Evolutionary conservation across 2,888 invertebrate genomes (phyloP).

Genomic region (Theretra japonica): DNA sequence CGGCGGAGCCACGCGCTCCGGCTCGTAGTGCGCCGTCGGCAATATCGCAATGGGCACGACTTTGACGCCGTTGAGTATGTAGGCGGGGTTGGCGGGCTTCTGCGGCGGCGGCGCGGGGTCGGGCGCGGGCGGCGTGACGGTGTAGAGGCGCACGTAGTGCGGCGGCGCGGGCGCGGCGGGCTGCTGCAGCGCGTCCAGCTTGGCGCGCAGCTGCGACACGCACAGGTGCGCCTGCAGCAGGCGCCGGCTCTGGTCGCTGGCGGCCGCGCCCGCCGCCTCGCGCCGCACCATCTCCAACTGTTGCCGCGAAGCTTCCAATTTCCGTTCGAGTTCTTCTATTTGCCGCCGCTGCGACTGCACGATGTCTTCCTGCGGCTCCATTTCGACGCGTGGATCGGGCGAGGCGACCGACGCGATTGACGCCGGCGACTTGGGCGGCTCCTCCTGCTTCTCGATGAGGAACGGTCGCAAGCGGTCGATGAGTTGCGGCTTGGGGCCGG

Average conservation of each 20-base stretch:
- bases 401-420: slow-evolving; percentile 58
- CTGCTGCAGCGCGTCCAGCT: slow-evolving; percentile 86
- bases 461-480: slow-evolving; percentile 95
- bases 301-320: slow-evolving; percentile 90
- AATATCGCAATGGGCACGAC: slow-evolving; percentile 80
- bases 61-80: slow-evolving; percentile 87
- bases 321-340: slow-evolving; percentile 94
- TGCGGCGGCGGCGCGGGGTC: slow-evolving; percentile 53
- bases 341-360: slow-evolving; percentile 92
- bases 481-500: slow-evolving; percentile 97
- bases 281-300: slow-evolving; percentile 89
- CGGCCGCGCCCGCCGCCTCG: slow-evolving; percentile 81
- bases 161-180: slow-evolving; percentile 59
- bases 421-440: slow-evolving; percentile 75
- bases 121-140: slow-evolving; percentile 77
- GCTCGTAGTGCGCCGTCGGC: slow-evolving; percentile 75
- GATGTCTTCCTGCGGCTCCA: slow-evolving; percentile 87
- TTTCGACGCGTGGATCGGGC: slow-evolving; percentile 64
- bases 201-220: slow-evolving; percentile 84
- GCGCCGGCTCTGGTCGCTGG: slow-evolving; percentile 75
- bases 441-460: slow-evolving; percentile 78
- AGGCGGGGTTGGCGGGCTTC: slow-evolving; percentile 76
- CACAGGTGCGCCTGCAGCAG: slow-evolving; percentile 87
- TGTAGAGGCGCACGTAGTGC: slow-evolving; percentile 67
- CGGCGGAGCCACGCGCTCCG: slow-evolving; percentile 65